Percentiles rank a stretch among this genome's conserved stretches.
These are phyloP conservation scores for Rhynchophorus ferrugineus DNA, from an alignment of 1,140 invertebrate genomes.

Conservation along the genomic window DNA sequence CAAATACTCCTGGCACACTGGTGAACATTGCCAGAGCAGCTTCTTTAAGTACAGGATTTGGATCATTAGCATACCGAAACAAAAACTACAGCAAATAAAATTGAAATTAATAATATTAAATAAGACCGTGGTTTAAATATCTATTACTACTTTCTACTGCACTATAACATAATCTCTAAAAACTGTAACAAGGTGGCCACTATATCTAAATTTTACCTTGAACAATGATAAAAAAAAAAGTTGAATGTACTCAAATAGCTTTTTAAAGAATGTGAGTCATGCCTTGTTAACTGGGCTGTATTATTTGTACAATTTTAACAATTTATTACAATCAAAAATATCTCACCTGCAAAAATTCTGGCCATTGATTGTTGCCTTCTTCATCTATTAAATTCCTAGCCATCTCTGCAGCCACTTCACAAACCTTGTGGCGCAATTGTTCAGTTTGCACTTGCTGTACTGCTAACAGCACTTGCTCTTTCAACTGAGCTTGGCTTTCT, in stretches of 20 bases:
- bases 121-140: too few species aligned
- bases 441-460: conserved; percentile 73
- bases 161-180: too few species aligned
- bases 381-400: conserved; percentile 94
- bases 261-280: too few species aligned
- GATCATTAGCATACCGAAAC: conserved; percentile 86
- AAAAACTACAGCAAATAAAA: conserved; percentile 56
- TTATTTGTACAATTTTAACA: too few species aligned
- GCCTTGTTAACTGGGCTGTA: too few species aligned
- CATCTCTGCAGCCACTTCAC: conserved; percentile 90
- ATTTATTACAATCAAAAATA: too few species aligned
- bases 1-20: conserved; percentile 93
- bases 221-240: too few species aligned
- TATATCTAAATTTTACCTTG: too few species aligned
- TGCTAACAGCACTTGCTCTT: conserved; percentile 75
- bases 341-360: conserved; percentile 76
- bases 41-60: conserved; percentile 78
- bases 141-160: too few species aligned
- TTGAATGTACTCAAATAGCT: too few species aligned
- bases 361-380: conserved; percentile 94
- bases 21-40: conserved; percentile 91
- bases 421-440: conserved; percentile 79
- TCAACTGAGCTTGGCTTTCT: conserved; percentile 75
- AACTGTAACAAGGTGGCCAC: too few species aligned
- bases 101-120: neutral